phyloP scores from a whole-genome alignment of 1,140 invertebrate species.

The Pectinophora gossypiella region DNA sequence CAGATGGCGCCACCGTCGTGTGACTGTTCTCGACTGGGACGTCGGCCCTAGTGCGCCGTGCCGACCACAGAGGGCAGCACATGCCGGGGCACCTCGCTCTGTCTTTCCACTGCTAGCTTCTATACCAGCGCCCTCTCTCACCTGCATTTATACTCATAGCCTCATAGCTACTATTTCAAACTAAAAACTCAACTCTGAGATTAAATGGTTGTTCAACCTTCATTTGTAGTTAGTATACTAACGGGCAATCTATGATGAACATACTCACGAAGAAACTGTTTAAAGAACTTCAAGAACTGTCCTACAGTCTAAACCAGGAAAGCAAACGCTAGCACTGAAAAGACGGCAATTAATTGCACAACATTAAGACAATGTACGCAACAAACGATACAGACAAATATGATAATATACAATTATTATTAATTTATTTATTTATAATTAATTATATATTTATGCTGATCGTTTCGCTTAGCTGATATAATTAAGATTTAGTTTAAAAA shows the following conservation, averaged over 20 bases:
- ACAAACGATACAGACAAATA: conserved; percentile 43
- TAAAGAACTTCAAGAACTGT: too few species aligned
- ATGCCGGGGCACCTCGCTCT: conserved; percentile 8
- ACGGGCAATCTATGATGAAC: too few species aligned
- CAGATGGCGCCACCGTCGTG: neutral
- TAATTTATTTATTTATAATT: conserved; percentile 17
- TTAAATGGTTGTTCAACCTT: too few species aligned
- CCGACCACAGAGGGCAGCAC: conserved; percentile 9
- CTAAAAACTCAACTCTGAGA: too few species aligned
- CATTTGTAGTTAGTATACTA: too few species aligned
- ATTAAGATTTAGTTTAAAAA: conserved; percentile 46
- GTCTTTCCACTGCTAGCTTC: conserved; percentile 25
- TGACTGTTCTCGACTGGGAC: too few species aligned
- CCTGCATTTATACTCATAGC: too few species aligned
- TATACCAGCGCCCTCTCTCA: too few species aligned
- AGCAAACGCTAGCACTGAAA: neutral
- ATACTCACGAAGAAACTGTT: too few species aligned
- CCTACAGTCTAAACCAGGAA: too few species aligned
- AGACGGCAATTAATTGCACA: conserved; percentile 39
- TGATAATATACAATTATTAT: conserved; percentile 30
- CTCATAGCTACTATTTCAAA: too few species aligned
- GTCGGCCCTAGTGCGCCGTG: neutral
- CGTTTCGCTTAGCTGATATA: conserved; percentile 43
- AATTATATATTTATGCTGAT: conserved; percentile 15
- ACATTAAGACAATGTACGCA: conserved; percentile 42